Evolutionary conservation across 2,797 vertebrate genomes (phyloP), one percentile per base, ranked within the genome.

Genomic region (Nyctibius grandis): DNA sequence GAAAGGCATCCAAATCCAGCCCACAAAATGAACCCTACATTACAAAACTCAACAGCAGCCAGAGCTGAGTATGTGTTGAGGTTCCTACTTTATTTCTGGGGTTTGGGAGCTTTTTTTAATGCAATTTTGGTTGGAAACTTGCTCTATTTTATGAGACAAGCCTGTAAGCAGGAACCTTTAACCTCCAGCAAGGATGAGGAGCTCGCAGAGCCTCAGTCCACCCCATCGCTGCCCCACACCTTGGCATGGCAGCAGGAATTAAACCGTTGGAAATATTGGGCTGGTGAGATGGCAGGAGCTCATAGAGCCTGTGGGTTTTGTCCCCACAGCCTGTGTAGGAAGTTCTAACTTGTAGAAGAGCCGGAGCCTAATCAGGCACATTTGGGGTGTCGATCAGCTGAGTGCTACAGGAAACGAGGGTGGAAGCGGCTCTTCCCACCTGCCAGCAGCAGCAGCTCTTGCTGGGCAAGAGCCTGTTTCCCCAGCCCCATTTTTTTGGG

Each of bases 191-290:
- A 83, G 40, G 40, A 16, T 1, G 0, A 79, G 38, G 38, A 61
- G 23, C 53, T 78, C 3, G 0, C 21, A 79, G 67, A 72, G 33
- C 51, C 44, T 64, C 3, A 1, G 25, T 63, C 25, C 21, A 14
- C n/a, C 18, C 25, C 53, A 44, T 22, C 4, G 2, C 28, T 3
- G 3, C 12, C 1, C 3, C 28, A 17, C 8, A 1, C 15, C 33
- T 75, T 40, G 31, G 44, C 25, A 28, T 9, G 17, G 65, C 70
- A 56, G 61, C 74, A 78, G 61, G n/a, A 79, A n/a, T 79, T 56
- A 76, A 72, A 56, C 5, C 4, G n/a, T 23, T 44, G 54, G 75
- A 57, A 90, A 57, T 34, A 8, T 1, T 42, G 50, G 25, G 29
- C 40, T 31, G 40, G 51, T 65, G 59, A 38, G n/a, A 47, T 40